Conservation (phyloP, 1,140 invertebrate species). For the Bombus polaris region DNA sequence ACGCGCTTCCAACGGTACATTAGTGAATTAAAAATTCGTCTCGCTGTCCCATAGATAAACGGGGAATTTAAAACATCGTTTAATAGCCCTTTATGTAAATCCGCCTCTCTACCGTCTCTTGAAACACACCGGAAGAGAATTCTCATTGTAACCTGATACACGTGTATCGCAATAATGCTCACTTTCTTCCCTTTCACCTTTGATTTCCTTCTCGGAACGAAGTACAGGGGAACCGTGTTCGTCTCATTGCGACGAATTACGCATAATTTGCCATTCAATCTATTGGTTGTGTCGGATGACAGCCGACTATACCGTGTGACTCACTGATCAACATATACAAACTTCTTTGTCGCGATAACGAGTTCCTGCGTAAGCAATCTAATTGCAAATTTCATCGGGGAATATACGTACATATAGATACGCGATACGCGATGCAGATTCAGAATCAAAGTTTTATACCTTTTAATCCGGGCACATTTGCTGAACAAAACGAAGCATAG, state of each 20-base stretch:
- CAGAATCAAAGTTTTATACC: background rate
- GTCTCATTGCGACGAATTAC: constrained; percentile 35
- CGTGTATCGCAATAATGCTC: constrained; percentile 3
- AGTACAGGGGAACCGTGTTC: background rate
- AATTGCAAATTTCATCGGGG: constrained; percentile 15
- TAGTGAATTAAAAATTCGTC: background rate
- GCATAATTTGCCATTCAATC: constrained; percentile 43
- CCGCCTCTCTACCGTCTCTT: too few species aligned
- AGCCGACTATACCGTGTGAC: background rate
- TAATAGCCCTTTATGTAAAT: constrained; percentile 12
- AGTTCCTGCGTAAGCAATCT: constrained; percentile 9
- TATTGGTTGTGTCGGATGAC: constrained; percentile 4
- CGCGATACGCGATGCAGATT: background rate
- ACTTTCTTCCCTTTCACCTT: constrained; percentile 42
- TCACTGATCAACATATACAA: constrained; percentile 13
- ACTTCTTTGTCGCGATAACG: constrained; percentile 11
- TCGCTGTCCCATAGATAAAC: background rate
- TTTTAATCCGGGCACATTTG: background rate
- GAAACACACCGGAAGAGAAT: background rate
- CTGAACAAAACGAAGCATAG: background rate
- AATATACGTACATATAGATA: background rate
- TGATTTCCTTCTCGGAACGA: constrained; percentile 18
- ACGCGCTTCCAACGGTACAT: background rate
- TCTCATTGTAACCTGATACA: constrained; percentile 27
- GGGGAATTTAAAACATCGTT: constrained; percentile 2